A percentile compares a stretch with the other conserved stretches of the same genome.
phyloP scores from a whole-genome alignment of 2,888 invertebrate genomes.

The Tortricodes alternella region DNA sequence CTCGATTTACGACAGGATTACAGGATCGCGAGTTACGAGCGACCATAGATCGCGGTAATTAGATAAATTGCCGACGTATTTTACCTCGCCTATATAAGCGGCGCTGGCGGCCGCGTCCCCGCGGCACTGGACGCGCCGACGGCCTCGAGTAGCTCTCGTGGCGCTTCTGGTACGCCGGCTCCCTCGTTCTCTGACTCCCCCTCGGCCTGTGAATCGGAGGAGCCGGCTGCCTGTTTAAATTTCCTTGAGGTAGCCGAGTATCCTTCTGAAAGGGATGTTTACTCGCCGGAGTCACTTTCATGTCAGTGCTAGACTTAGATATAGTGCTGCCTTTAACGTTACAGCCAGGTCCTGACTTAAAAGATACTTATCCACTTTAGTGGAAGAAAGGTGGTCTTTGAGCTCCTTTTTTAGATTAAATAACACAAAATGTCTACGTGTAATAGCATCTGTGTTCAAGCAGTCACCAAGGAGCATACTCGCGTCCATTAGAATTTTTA shows the following conservation, averaged over 20 bases:
- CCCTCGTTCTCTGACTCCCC: slow-evolving; percentile 22
- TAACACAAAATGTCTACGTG: slow-evolving; percentile 30
- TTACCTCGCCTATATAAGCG: slow-evolving; percentile 29
- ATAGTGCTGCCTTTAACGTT: slow-evolving; percentile 34
- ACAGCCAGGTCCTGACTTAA: slow-evolving; percentile 34
- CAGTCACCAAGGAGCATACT: slow-evolving; percentile 28
- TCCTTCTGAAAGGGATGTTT: not conserved
- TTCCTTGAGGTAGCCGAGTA: not conserved
- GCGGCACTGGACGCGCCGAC: slow-evolving; percentile 1
- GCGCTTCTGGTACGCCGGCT: slow-evolving; percentile 6
- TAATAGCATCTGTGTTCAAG: slow-evolving; percentile 31
- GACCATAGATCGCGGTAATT: slow-evolving; percentile 21
- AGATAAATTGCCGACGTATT: slow-evolving; percentile 21
- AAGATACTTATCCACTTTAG: slow-evolving; percentile 31
- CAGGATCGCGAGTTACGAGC: slow-evolving; percentile 22
- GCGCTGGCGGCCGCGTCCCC: slow-evolving; percentile 6
- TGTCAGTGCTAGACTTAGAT: no score
- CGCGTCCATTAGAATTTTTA: slow-evolving; percentile 32
- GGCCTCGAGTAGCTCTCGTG: slow-evolving; percentile 7
- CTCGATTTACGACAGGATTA: slow-evolving; percentile 22
- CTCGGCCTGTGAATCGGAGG: slow-evolving; percentile 11
- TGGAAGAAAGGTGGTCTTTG: slow-evolving; percentile 33
- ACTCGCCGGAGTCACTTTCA: no score
- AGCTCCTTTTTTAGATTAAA: slow-evolving; percentile 33
- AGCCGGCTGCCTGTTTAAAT: slow-evolving; percentile 31